Conservation (phyloP, 2,113 vertebrate species). For the Scortum barcoo region DNA sequence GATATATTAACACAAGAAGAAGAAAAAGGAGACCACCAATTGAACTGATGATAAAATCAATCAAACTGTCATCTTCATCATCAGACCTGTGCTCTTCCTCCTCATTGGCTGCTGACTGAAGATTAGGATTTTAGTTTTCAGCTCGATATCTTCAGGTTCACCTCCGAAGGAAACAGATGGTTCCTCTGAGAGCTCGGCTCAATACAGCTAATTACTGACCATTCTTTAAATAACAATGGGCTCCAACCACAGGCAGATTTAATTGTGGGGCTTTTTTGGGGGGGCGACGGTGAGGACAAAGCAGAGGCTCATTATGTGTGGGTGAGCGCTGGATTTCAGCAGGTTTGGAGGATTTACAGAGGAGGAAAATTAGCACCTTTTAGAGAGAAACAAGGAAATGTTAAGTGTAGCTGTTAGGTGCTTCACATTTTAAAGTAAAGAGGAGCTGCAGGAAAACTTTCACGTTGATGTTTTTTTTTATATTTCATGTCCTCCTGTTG, state of each 20-base stretch:
- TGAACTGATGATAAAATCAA: no score
- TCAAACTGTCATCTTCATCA: no score
- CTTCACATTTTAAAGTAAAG: not conserved
- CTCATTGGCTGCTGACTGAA: not conserved
- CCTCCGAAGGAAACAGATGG: constrained; percentile 7
- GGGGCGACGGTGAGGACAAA: constrained; percentile 14
- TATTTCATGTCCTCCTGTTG: not conserved
- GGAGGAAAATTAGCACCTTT: constrained; percentile 51
- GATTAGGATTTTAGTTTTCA: constrained; percentile 22
- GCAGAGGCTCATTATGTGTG: constrained; percentile 44
- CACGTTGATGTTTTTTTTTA: no score
- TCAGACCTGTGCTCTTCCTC: not conserved
- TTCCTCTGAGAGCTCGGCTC: constrained; percentile 12
- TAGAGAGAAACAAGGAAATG: constrained; percentile 12
- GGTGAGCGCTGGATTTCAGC: constrained; percentile 27
- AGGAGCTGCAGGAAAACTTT: not conserved
- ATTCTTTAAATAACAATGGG: constrained; percentile 62
- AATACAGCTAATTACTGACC: constrained; percentile 65
- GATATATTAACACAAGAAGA: no score
- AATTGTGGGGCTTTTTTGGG: constrained; percentile 67
- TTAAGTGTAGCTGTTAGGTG: constrained; percentile 4
- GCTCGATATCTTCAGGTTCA: constrained; percentile 12
- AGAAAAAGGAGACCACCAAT: no score
- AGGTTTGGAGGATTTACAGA: constrained; percentile 34
- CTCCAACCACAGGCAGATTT: constrained; percentile 34